Base-by-base conservation (phyloP, 2,797 vertebrate genomes). In the Vespertilio murinus region DNA sequence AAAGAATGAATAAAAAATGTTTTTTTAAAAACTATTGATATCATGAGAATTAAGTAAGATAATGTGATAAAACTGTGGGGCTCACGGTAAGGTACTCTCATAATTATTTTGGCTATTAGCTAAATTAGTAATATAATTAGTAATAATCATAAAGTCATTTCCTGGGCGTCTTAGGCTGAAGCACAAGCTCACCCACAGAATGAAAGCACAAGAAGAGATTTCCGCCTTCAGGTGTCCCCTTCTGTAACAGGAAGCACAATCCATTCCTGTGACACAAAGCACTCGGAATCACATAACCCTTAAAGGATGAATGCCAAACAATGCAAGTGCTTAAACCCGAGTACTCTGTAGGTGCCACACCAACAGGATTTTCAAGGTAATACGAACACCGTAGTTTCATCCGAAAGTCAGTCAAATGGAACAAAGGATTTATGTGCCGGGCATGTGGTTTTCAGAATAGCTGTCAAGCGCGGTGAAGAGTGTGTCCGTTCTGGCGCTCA, bases 271-370 rank as follows among this genome's bases (percentile, higher is more conserved):
- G 74, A 94, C 90, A 86, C 47, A 90, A 14, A 90, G 23, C 54
- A 49, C 30, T 73, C 45, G 64, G 70, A 92, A 90, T 88, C 86
- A 90, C 42, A 49, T 49, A 40, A 61, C 59, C 56, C 59, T 90
- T 77, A 80, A 79, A 88, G 83, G 88, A 65, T 71, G 11, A 89
- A 56, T 78, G n/a, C 28, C 74, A 54, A 93, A 59, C 94, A 95
- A 79, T 64, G 64, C 38, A 78, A 78, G 23, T n/a, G 49, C 94
- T 95, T 95, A 80, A 91, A 69, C 90, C 77, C 91, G 61, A 93
- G 28, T 87, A 12, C 90, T 56, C 56, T 33, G 22, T 77, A 67
- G 30, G 28, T 47, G 73, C 33, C 82, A 64, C 93, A 77, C 84
- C 82, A 92, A 47, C 16, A 59, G 75, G 49, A 38, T 86, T 91